Base-by-base conservation (phyloP, 2,888 invertebrate species). In the Leptopilina drosophilae region DNA sequence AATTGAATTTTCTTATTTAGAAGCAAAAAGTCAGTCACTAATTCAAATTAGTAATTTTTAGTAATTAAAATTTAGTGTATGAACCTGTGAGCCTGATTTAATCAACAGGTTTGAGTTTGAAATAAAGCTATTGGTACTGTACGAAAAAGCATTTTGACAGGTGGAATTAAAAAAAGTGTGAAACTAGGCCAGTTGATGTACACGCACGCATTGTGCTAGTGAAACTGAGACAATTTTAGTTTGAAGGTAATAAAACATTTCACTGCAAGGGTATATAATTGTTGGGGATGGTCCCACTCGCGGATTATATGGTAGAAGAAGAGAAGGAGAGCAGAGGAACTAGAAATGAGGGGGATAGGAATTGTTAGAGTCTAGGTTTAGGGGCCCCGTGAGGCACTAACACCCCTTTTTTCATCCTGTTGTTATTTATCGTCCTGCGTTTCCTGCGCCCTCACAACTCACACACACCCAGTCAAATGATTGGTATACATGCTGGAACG, bases 391-490 rank as follows among this genome's bases (percentile, higher is more conserved):
- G 89, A 89, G 89, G 89, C 88, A 88, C 87, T 87, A 49, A 87
- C 88, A 87, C 90, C 90, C 90, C 90, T 89, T 89, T 90, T 90
- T 90, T 90, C 89, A 90, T 90, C 88, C 89, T 88, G 89, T 88
- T 88, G 90, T 89, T 90, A 90, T 90, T 90, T 90, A 90, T 90
- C 88, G 88, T 86, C 88, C 87, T 88, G 33, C 33, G 87, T 85
- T 85, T 84, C 84, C 84, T 81, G 82, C 82, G 84, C 85, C 84
- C 83, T 81, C 85, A 82, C 84, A 82, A 46, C 64, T 78, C 59
- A 62, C 77, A 62, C 77, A n/a, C 75, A 49, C 82, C 80, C 77
- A 56, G 65, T 78, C 77, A 73, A 33, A 49, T 53, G 73, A 73
- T 73, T 56, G 73, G 53, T 73, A 56, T 69, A 42, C 33, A 33